A percentile compares a stretch with the other conserved stretches of the same genome.
Evolutionary conservation across 2,113 vertebrate genomes (phyloP).

Genomic region (Clarias gariepinus): DNA sequence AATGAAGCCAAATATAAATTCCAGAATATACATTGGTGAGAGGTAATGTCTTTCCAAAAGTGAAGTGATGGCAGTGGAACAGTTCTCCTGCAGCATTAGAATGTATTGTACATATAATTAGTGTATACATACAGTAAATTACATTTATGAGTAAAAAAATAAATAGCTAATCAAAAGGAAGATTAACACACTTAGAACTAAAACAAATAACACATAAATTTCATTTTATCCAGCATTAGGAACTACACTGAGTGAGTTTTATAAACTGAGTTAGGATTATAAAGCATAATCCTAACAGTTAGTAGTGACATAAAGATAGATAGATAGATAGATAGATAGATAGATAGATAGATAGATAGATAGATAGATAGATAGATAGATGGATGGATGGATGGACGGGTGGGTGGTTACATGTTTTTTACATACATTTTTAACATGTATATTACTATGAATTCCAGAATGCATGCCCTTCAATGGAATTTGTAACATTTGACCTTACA

Average conservation of each 20-base stretch:
- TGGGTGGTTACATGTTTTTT: no score
- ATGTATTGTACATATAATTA: background rate
- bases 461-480: no score
- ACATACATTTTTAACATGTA: no score
- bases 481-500: no score
- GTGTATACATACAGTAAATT: background rate
- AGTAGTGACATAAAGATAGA: background rate
- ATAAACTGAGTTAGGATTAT: no score
- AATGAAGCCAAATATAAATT: conserved; percentile 28
- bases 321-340: no score
- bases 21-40: conserved; percentile 32
- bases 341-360: no score
- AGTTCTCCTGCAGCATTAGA: conserved; percentile 18
- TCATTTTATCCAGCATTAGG: background rate
- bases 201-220: background rate
- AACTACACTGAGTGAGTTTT: background rate
- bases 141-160: background rate
- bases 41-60: conserved; percentile 20
- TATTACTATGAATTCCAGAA: no score
- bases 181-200: background rate
- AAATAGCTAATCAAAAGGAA: background rate
- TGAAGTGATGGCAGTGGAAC: background rate
- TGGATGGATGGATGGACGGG: no score
- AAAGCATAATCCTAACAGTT: background rate
- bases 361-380: no score